phyloP scores from a whole-genome alignment of 2,888 invertebrate genomes.

The Chrysolina haemoptera region DNA sequence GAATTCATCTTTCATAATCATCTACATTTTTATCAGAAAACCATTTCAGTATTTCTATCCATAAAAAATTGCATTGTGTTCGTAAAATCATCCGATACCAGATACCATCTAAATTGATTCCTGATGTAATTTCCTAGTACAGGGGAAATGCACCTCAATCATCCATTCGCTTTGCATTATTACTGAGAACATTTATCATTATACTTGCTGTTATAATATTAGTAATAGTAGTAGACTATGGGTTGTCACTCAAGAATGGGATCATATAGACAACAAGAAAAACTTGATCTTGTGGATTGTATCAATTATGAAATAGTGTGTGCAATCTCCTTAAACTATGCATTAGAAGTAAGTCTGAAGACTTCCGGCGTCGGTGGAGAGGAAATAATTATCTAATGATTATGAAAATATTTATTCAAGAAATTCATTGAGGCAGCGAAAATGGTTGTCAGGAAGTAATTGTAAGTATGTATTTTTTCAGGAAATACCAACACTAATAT shows the following conservation, averaged over 20 bases:
- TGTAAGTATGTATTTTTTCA: no score
- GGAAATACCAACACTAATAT: no score
- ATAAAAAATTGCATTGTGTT: no score
- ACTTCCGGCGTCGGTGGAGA: neutral
- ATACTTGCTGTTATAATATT: neutral
- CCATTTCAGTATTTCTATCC: no score
- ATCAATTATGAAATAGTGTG: neutral
- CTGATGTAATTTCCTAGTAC: neutral
- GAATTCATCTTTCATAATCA: no score
- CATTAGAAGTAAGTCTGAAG: neutral
- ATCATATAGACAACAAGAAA: neutral
- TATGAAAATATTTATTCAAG: neutral
- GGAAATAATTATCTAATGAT: neutral
- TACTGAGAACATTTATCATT: neutral
- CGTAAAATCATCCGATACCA: neutral
- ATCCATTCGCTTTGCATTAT: constrained; percentile 7
- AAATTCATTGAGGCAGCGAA: no score
- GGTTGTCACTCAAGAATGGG: constrained; percentile 2
- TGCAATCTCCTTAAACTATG: neutral
- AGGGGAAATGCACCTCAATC: neutral
- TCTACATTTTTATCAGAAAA: no score
- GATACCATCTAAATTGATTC: neutral
- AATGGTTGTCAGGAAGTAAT: no score
- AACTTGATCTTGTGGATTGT: neutral
- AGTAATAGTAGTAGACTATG: neutral